Conservation (phyloP, 2,797 vertebrate genomes). For the Epinephelus awoara region DNA sequence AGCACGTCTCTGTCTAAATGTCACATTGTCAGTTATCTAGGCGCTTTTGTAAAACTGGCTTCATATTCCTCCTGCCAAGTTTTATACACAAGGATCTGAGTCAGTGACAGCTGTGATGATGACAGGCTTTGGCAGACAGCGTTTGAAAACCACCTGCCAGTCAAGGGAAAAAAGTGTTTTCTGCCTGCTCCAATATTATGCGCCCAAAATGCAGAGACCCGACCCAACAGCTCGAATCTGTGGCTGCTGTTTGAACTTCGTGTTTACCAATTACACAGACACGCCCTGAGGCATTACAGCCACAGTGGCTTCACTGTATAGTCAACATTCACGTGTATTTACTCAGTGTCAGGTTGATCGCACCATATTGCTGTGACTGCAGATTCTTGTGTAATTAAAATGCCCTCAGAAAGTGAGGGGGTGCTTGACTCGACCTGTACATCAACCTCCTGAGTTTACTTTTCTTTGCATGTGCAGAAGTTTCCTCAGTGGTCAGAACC, state of each 20-base stretch:
- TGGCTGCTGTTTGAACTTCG: conserved; percentile 59
- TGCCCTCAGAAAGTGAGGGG: conserved; percentile 42
- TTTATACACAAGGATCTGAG: conserved; percentile 37
- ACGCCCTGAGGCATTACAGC: conserved; percentile 57
- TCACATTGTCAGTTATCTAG: conserved; percentile 46
- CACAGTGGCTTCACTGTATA: conserved; percentile 68
- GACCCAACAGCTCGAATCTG: conserved; percentile 39
- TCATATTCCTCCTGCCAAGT: conserved; percentile 35
- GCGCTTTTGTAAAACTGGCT: conserved; percentile 29
- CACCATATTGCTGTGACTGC: conserved; percentile 51
- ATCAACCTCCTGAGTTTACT: conserved; percentile 52
- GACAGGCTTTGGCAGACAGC: conserved; percentile 30
- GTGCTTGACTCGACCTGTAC: conserved; percentile 57
- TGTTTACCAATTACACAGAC: conserved; percentile 67
- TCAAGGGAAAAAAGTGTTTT: conserved; percentile 43
- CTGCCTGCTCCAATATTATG: conserved; percentile 26
- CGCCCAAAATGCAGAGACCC: conserved; percentile 35
- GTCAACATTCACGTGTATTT: conserved; percentile 56
- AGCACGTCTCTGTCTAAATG: conserved; percentile 52
- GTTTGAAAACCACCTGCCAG: conserved; percentile 62
- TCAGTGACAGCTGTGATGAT: conserved; percentile 56
- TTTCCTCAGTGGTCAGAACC: conserved; percentile 45
- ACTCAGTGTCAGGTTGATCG: conserved; percentile 55
- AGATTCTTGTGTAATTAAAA: conserved; percentile 68
- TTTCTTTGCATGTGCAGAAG: conserved; percentile 52